Conservation (phyloP, 2,113 vertebrate species). For the Nematolebias whitei region DNA sequence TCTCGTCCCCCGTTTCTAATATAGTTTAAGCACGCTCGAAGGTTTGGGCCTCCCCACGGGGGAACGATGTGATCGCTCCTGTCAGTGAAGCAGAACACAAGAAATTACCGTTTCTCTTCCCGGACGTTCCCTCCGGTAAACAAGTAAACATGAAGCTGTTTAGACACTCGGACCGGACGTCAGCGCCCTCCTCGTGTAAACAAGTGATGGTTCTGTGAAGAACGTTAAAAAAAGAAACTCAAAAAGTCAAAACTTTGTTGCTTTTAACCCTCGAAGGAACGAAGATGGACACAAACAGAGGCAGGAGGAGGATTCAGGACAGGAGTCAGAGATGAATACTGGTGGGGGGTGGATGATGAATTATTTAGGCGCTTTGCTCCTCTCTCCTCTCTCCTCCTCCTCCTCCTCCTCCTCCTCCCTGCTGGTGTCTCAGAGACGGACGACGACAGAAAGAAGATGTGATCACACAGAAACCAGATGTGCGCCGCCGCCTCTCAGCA, state of each 20-base stretch:
- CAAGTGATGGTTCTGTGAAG: no score
- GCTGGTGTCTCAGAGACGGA: conserved; percentile 49
- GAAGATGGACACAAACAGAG: conserved; percentile 10
- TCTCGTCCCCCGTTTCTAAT: not conserved
- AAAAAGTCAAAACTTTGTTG: no score
- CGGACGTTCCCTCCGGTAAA: not conserved
- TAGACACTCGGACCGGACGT: no score
- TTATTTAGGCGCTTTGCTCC: conserved; percentile 59
- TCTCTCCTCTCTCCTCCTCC: conserved; percentile 27
- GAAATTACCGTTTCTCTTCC: not conserved
- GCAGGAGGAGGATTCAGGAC: conserved; percentile 17
- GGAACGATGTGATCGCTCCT: not conserved
- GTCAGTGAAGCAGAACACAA: not conserved
- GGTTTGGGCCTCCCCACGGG: not conserved
- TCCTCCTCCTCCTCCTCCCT: conserved; percentile 36
- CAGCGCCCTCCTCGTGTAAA: no score
- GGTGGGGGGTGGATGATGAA: conserved; percentile 42
- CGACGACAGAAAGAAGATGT: conserved; percentile 9
- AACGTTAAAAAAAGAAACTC: no score
- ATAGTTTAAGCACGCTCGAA: not conserved
- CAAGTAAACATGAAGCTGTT: not conserved
- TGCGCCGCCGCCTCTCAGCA: conserved; percentile 37
- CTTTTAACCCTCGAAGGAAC: no score
- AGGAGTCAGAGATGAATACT: conserved; percentile 34
- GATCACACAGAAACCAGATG: not conserved